Evolutionary conservation across 2,113 vertebrate species (phyloP).

Genomic region (Leucosticte australis): DNA sequence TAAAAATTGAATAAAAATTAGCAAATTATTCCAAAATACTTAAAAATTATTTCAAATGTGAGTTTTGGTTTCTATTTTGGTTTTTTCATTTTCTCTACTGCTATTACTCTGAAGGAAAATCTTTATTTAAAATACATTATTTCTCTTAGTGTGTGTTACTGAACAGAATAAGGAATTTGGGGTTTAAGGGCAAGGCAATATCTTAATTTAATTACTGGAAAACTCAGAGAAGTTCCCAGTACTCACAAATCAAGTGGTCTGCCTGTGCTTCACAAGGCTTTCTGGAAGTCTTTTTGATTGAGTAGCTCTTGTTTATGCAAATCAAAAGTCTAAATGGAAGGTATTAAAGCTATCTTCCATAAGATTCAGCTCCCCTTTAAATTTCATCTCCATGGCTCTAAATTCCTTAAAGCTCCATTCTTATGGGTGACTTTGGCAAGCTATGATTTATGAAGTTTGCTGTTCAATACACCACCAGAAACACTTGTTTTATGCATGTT

Average conservation of each 20-base stretch:
- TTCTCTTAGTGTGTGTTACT: background rate
- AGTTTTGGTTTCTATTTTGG: background rate
- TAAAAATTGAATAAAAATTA: background rate
- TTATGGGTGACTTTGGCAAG: background rate
- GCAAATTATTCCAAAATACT: background rate
- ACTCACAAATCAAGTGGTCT: background rate
- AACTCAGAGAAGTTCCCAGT: background rate
- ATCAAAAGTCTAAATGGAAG: background rate
- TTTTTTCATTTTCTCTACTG: background rate
- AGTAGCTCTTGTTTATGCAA: background rate
- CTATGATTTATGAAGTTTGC: background rate
- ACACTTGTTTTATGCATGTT: background rate
- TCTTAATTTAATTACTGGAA: background rate
- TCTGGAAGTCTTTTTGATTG: background rate
- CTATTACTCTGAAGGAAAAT: background rate
- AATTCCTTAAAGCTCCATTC: background rate
- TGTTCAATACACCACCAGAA: background rate
- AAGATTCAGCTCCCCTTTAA: background rate
- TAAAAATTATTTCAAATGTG: background rate
- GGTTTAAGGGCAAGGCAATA: background rate
- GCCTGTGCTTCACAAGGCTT: background rate
- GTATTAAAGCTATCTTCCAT: background rate
- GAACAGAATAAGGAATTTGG: background rate
- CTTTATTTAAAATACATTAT: background rate
- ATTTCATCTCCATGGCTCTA: background rate